Percentiles rank a stretch among this genome's conserved stretches.
Conservation (phyloP, 2,797 vertebrate genomes). For the Rhinichthys osculus region DNA sequence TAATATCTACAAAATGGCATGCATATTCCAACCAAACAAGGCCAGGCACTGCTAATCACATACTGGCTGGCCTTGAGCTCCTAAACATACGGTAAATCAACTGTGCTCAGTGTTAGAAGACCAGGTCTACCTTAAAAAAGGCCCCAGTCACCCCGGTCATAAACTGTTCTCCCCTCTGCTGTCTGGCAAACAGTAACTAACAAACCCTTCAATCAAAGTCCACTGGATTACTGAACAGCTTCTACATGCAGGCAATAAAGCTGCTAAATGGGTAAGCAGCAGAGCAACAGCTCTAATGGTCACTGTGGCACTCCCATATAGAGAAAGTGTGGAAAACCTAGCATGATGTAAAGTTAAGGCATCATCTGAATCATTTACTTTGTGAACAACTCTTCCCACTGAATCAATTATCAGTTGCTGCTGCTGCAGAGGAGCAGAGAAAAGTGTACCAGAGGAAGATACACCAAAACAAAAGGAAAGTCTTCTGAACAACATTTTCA, state of each 20-base stretch:
- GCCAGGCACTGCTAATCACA: neutral
- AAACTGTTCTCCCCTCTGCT: constrained; percentile 18
- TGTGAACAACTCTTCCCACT: constrained; percentile 1
- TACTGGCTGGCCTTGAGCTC: neutral
- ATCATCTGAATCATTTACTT: constrained; percentile 13
- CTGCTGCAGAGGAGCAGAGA: neutral
- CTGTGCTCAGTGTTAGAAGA: neutral
- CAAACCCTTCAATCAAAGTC: constrained; percentile 17
- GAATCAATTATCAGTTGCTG: neutral
- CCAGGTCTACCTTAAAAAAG: constrained; percentile 4
- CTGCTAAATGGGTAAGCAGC: neutral
- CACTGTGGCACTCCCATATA: neutral
- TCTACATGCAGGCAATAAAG: constrained; percentile 2
- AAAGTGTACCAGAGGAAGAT: neutral
- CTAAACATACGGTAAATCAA: neutral
- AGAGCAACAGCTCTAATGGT: constrained; percentile 15
- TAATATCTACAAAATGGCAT: neutral
- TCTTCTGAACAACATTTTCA: neutral
- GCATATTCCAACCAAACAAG: neutral
- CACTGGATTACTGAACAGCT: constrained; percentile 6
- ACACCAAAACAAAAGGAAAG: neutral
- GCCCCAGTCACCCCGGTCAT: neutral
- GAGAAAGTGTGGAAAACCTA: neutral
- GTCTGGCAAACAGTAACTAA: constrained; percentile 22
- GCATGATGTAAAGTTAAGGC: neutral